Evolutionary conservation across 1,140 invertebrate genomes (phyloP), one percentile per base, ranked within the genome.

Genomic region (Dendrolimus kikuchii): DNA sequence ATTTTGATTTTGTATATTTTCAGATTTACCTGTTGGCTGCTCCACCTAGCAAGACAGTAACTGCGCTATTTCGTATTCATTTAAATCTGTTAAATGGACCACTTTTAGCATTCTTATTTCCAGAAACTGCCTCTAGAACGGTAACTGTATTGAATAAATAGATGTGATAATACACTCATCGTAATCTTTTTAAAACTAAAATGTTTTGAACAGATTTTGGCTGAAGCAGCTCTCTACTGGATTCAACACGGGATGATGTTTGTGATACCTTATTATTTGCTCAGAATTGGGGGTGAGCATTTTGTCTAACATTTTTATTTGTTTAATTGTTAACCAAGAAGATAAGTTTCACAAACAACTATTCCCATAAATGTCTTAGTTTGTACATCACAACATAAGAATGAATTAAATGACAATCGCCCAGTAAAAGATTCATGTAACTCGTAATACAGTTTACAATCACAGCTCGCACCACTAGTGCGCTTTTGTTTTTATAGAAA

Each of bases 191-290:
- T 10, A 40, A 40, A 40, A 37, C 23, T 43, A 6, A n/a, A 10
- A 40, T 8, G 38, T 49, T 51, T 44, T 38, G 9, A 4, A 9
- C 37, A 97, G 95, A 91, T 97, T 72, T 92, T 95, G 57, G 94
- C 96, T 81, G 96, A 98, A 88, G 93, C 93, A 67, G 92, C 94
- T 53, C 91, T 96, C 38, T 98, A 98, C 83, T 98, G 95, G 90
- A 92, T 98, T 77, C 96, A 98, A 81, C 96, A 98, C 88, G 91
- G 93, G 46, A 91, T 97, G 88, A 97, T 98, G 91, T 90, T 97
- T 77, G 91, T 98, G 40, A 95, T 97, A 81, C 96, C 97, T 53
- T 94, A 95, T 87, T 98, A 97, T 87, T 90, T 98, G 46, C 86
- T 98, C 55, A 90, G 91, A 74, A 88, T 94, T 72, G 95, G 94